Evolutionary conservation across 2,797 vertebrate species (phyloP), one percentile per base, ranked within the genome.

Genomic region (Oryzias dopingdopingensis): DNA sequence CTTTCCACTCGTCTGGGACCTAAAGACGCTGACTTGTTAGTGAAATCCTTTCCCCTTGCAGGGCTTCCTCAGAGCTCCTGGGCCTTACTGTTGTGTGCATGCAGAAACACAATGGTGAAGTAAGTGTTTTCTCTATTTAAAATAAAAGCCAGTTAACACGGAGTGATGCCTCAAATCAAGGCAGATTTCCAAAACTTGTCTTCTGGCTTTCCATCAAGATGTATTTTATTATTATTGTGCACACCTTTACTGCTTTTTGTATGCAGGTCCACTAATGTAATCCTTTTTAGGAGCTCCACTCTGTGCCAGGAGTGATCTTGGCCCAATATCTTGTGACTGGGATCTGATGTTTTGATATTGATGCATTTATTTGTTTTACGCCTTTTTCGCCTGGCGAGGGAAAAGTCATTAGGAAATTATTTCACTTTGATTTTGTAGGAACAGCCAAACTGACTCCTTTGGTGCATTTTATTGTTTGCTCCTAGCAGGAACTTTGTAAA

Each of bases 391-490:
- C 17, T 41, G 41, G 62, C 75, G 67, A 74, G 69, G 72, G 74
- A 60, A 65, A 74, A 67, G 49, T 58, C 78, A 73, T 74, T 52
- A 58, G 72, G 82, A 61, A 66, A 80, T 83, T 74, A 83, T 69
- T 87, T 89, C 85, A 85, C 85, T 77, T 80, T 80, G 56, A 67
- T 79, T 83, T 82, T 72, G 67, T 59, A 64, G 77, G 29, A 74
- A 67, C 56, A 49, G 80, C 80, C 82, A 60, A 72, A 77, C 66
- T 70, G 68, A 76, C 56, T 79, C 70, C 57, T 74, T 68, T 76
- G 69, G 15, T 32, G 8, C 29, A 6, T 75, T 75, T 82, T 52
- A 59, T 65, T 53, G 59, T 62, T 42, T 55, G 59, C 62, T 52
- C 46, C 32, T 12, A 1, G 20, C 5, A 12, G 32, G 13, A 14